These are phyloP conservation scores for Sorex fumeus DNA, from an alignment of 2,113 vertebrate species.

Conservation along the genomic window DNA sequence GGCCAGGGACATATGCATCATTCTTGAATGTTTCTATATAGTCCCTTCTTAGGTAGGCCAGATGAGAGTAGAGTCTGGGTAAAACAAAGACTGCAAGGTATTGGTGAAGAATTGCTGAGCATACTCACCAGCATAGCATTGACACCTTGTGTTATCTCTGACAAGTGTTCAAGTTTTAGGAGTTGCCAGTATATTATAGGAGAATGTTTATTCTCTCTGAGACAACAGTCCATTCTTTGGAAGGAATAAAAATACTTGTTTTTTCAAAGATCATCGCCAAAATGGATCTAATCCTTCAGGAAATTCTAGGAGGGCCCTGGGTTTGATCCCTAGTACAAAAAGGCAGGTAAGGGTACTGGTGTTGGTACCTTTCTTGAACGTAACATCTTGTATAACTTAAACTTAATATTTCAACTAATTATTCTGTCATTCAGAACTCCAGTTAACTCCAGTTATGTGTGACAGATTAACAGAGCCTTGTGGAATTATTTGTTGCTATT, in stretches of 20 bases:
- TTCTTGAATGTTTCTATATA: not conserved
- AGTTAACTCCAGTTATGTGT: no score
- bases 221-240: not conserved
- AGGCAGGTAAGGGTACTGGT: no score
- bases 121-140: not conserved
- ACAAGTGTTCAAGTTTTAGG: not conserved
- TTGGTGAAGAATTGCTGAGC: not conserved
- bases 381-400: not conserved
- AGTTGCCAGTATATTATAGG: not conserved
- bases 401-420: not conserved
- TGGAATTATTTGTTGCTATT: constrained; percentile 30
- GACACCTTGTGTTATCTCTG: not conserved
- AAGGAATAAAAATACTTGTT: not conserved
- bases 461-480: not conserved
- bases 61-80: not conserved
- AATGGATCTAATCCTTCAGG: constrained; percentile 11
- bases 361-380: not conserved
- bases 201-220: constrained; percentile 3
- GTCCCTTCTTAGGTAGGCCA: not conserved
- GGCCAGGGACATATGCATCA: not conserved
- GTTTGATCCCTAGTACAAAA: no score
- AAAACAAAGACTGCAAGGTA: not conserved
- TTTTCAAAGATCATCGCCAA: not conserved
- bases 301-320: not conserved
- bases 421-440: not conserved